Percentiles rank a stretch among this genome's conserved stretches.
Evolutionary conservation across 2,888 invertebrate genomes (phyloP).

Genomic region (Azorinus chamasolen): DNA sequence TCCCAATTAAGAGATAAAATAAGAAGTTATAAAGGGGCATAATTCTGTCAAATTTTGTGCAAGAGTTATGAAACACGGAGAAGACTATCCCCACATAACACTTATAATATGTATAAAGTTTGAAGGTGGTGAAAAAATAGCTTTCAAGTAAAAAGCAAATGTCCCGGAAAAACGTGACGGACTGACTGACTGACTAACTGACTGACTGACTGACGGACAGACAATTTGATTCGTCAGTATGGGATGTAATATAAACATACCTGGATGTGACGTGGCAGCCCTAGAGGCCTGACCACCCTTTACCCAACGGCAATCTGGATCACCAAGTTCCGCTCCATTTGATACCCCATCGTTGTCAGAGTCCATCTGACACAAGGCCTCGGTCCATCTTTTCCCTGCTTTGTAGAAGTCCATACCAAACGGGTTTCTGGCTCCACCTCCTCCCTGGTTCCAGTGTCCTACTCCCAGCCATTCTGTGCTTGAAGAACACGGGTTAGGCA

Average conservation of each 20-base stretch:
- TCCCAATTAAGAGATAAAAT: too few relatives aligned
- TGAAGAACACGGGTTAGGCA: conserved; percentile 47
- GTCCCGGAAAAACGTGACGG: too few relatives aligned
- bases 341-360: conserved; percentile 4
- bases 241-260: not conserved
- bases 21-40: too few relatives aligned
- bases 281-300: not conserved
- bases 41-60: too few relatives aligned
- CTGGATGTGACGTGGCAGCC: not conserved
- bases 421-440: conserved; percentile 32
- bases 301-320: not conserved
- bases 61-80: too few relatives aligned
- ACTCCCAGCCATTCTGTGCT: conserved; percentile 37
- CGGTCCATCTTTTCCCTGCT: conserved; percentile 7
- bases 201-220: too few relatives aligned
- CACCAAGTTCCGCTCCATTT: conserved; percentile 10
- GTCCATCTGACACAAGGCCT: not conserved
- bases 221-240: too few relatives aligned
- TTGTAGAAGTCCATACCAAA: conserved; percentile 44
- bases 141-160: too few relatives aligned
- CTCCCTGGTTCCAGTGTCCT: conserved; percentile 32
- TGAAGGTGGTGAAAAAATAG: too few relatives aligned
- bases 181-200: too few relatives aligned
- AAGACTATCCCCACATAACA: too few relatives aligned
- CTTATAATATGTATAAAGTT: too few relatives aligned